Percentiles rank a stretch among this genome's conserved stretches.
Evolutionary conservation across 2,797 vertebrate species (phyloP).

Genomic region (Cossypha caffra): DNA sequence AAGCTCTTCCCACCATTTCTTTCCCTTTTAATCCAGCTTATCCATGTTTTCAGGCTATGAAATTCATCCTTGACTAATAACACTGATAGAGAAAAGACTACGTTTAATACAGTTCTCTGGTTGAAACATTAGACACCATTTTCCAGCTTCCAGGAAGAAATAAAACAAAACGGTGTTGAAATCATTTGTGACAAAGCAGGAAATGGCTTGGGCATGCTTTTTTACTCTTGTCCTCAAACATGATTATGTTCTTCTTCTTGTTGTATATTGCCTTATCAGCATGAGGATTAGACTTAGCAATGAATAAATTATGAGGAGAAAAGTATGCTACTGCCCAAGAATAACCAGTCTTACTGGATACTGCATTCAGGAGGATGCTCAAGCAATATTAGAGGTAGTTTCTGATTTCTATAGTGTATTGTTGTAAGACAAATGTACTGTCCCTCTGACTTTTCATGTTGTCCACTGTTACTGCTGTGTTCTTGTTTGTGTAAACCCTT

Average conservation of each 20-base stretch:
- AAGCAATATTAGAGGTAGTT: not conserved
- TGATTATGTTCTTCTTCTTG: slow-evolving; percentile 29
- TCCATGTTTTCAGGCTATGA: not conserved
- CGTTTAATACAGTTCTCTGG: slow-evolving; percentile 10
- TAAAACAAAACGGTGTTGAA: not conserved
- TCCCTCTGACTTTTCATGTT: not conserved
- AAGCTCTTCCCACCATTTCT: not conserved
- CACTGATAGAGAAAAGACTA: not conserved
- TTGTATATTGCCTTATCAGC: not conserved
- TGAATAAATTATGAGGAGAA: slow-evolving; percentile 43
- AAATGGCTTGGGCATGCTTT: slow-evolving; percentile 44
- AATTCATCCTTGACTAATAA: slow-evolving; percentile 47
- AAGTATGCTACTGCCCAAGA: slow-evolving; percentile 7
- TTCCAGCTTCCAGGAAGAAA: slow-evolving; percentile 36
- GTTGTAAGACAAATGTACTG: not conserved
- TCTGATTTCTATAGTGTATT: not conserved
- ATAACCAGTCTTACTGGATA: not conserved
- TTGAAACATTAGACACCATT: not conserved
- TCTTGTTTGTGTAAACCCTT: not conserved
- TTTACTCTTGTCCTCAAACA: slow-evolving; percentile 6
- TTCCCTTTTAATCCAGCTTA: slow-evolving; percentile 21
- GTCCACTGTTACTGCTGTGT: not conserved
- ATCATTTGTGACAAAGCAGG: slow-evolving; percentile 47
- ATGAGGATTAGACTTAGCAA: slow-evolving; percentile 27
- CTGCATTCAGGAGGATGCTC: not conserved